Percentiles rank a stretch among this genome's conserved stretches.
These are phyloP conservation scores for Heliconius erato DNA, from an alignment of 2,888 invertebrate genomes.

Conservation along the genomic window DNA sequence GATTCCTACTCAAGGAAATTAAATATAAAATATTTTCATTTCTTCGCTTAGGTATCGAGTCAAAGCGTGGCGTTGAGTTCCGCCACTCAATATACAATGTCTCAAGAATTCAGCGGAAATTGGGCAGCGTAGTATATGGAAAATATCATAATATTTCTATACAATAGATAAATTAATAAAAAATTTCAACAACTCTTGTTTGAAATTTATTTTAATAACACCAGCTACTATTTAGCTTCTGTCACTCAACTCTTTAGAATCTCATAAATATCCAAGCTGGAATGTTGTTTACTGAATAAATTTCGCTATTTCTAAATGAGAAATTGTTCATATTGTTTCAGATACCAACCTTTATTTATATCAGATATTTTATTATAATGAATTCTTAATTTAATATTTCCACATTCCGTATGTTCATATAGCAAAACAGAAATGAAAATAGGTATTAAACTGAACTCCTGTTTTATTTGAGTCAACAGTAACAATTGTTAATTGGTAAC, in stretches of 20 bases:
- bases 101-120: too few relatives aligned
- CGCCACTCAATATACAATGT: too few relatives aligned
- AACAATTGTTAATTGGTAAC: constrained; percentile 56
- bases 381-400: neutral
- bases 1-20: too few relatives aligned
- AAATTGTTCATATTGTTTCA: constrained; percentile 7
- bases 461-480: constrained; percentile 57
- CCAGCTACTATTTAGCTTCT: constrained; percentile 73
- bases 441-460: constrained; percentile 38
- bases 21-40: too few relatives aligned
- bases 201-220: constrained; percentile 48
- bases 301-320: constrained; percentile 66
- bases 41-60: too few relatives aligned
- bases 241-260: constrained; percentile 79
- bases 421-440: neutral
- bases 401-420: neutral
- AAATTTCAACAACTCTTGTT: constrained; percentile 23
- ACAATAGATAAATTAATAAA: neutral
- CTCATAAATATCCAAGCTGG: constrained; percentile 80
- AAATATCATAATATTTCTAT: neutral
- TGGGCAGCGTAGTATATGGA: neutral
- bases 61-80: too few relatives aligned
- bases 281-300: constrained; percentile 68
- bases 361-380: neutral
- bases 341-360: neutral